Evolutionary conservation across 2,888 invertebrate species (phyloP).

Genomic region (Rhyacophila evoluta): DNA sequence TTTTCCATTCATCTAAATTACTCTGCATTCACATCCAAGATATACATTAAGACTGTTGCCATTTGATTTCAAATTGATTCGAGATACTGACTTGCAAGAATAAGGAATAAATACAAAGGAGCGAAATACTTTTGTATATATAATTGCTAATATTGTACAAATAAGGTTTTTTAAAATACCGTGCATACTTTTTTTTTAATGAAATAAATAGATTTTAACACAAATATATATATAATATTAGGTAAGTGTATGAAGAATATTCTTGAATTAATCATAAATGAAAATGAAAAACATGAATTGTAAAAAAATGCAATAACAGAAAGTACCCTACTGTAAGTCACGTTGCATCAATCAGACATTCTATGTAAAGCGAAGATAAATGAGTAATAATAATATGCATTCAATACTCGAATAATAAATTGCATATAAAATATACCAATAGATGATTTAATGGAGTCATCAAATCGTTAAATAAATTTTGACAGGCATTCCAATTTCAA

Average conservation of each 20-base stretch:
- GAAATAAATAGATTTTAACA: slow-evolving; percentile 37
- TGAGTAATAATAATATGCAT: slow-evolving; percentile 55
- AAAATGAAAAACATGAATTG: neutral
- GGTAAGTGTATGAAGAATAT: neutral
- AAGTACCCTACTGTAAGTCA: neutral
- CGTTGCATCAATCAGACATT: slow-evolving; percentile 39
- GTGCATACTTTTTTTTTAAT: slow-evolving; percentile 46
- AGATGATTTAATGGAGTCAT: slow-evolving; percentile 66
- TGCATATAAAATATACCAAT: neutral
- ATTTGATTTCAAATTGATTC: too few relatives aligned
- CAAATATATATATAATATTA: neutral
- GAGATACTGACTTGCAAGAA: too few relatives aligned
- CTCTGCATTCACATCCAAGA: too few relatives aligned
- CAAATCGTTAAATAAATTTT: slow-evolving; percentile 61
- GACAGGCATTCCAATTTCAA: neutral
- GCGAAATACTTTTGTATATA: too few relatives aligned
- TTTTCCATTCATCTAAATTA: too few relatives aligned
- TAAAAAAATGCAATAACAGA: slow-evolving; percentile 7
- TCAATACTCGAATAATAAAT: slow-evolving; percentile 48
- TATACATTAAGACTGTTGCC: too few relatives aligned
- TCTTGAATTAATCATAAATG: neutral
- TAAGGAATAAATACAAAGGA: too few relatives aligned
- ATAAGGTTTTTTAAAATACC: slow-evolving; percentile 5
- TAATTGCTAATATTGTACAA: slow-evolving; percentile 4
- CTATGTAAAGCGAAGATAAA: slow-evolving; percentile 45